A percentile compares a stretch with the other conserved stretches of the same genome.
Conservation (phyloP, 2,888 invertebrate genomes). For the Acleris holmiana region DNA sequence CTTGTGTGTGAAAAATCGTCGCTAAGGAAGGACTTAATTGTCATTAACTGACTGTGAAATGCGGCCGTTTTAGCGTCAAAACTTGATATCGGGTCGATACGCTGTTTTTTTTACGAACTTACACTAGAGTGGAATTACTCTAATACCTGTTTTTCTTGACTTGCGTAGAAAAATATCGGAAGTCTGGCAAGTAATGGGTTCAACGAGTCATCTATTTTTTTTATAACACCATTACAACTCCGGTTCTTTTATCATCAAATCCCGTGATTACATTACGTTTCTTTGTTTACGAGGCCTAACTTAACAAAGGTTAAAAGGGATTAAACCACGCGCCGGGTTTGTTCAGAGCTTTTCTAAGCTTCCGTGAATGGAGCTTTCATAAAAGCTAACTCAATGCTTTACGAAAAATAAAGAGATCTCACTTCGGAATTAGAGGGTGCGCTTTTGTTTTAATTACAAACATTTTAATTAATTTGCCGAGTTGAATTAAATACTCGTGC, state of each 20-base stretch:
- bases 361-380: conserved; percentile 27
- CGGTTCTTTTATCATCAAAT: conserved; percentile 24
- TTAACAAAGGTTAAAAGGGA: conserved; percentile 34
- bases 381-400: conserved; percentile 31
- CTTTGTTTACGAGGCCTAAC: conserved; percentile 29
- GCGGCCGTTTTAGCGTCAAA: too few species aligned
- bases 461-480: conserved; percentile 21
- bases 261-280: conserved; percentile 25
- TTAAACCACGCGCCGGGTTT: conserved; percentile 33
- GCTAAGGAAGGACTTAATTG: too few species aligned
- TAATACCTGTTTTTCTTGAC: too few species aligned
- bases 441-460: conserved; percentile 30
- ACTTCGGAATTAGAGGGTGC: conserved; percentile 30
- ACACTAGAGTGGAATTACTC: too few species aligned
- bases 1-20: too few species aligned
- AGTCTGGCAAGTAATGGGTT: too few species aligned
- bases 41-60: too few species aligned
- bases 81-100: too few species aligned
- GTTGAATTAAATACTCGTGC: background rate
- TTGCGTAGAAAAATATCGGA: too few species aligned
- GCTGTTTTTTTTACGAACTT: too few species aligned
- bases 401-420: conserved; percentile 32
- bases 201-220: conserved; percentile 32
- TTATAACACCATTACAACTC: conserved; percentile 3
- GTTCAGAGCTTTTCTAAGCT: conserved; percentile 35